Conservation (phyloP, 1,140 invertebrate genomes). For the Drosophila persimilis region DNA sequence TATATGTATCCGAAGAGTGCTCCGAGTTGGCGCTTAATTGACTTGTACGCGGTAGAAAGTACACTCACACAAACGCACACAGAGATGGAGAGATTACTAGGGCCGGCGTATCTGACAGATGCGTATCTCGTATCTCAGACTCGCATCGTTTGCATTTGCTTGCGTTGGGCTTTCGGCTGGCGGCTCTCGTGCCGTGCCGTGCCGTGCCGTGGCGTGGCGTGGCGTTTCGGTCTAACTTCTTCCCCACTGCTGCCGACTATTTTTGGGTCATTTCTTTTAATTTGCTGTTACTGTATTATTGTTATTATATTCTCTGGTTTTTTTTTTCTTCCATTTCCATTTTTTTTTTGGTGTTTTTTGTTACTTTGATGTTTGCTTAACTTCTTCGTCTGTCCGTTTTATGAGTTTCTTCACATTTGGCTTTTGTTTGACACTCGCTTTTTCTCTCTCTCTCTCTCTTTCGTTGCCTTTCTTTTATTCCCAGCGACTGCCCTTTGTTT, state of each 20-base stretch:
- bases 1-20: conserved; percentile 7
- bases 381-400: conserved; percentile 50
- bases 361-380: conserved; percentile 16
- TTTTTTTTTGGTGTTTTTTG: conserved; percentile 5
- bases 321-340: neutral
- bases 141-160: conserved; percentile 64
- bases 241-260: conserved; percentile 32
- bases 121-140: conserved; percentile 46
- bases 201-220: conserved; percentile 4
- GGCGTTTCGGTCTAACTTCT: conserved; percentile 17
- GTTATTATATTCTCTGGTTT: conserved; percentile 40
- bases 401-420: conserved; percentile 77
- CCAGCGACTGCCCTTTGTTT: conserved; percentile 47
- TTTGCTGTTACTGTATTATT: conserved; percentile 63
- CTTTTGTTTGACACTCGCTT: conserved; percentile 65
- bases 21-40: conserved; percentile 70
- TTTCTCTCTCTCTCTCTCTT: conserved; percentile 1
- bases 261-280: conserved; percentile 74
- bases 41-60: conserved; percentile 77
- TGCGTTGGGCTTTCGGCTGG: conserved; percentile 26
- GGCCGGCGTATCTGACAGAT: conserved; percentile 51
- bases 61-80: conserved; percentile 44
- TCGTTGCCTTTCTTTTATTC: conserved; percentile 6
- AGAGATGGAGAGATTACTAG: too few relatives aligned
- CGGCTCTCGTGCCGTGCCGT: neutral